A percentile compares a stretch with the other conserved stretches of the same genome.
These are phyloP conservation scores for Meteorus cinctellus DNA, from an alignment of 2,888 invertebrate species.

Conservation along the genomic window DNA sequence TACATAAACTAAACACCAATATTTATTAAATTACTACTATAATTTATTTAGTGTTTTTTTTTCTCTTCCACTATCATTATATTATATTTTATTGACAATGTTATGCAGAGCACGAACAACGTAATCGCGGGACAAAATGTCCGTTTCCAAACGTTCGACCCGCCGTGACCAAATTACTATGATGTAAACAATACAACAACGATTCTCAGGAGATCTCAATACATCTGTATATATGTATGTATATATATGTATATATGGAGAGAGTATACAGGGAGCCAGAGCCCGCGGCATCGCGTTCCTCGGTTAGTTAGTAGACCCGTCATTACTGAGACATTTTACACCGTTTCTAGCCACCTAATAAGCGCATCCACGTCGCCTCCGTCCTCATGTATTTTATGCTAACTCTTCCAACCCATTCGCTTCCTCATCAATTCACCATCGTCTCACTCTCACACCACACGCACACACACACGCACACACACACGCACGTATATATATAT, in stretches of 20 bases:
- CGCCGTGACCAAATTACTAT: constrained; percentile 71
- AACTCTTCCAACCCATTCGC: constrained; percentile 10
- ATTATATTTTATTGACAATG: neutral
- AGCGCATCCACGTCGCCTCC: constrained; percentile 56
- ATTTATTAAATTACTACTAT: neutral
- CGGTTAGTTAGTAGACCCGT: constrained; percentile 65
- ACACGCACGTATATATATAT: neutral
- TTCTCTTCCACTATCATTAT: neutral
- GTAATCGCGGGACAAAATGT: constrained; percentile 9
- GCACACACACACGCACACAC: no score
- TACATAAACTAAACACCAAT: neutral
- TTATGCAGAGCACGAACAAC: neutral
- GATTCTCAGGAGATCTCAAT: constrained; percentile 49
- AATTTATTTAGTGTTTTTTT: neutral
- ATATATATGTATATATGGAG: constrained; percentile 23
- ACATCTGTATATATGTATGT: constrained; percentile 44
- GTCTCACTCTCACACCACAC: constrained; percentile 1
- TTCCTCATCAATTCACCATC: constrained; percentile 1
- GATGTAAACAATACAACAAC: constrained; percentile 69
- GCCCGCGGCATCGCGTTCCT: constrained; percentile 46
- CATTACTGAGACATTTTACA: constrained; percentile 66
- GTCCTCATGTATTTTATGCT: constrained; percentile 35
- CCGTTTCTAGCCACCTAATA: constrained; percentile 66
- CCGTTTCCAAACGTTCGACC: constrained; percentile 42
- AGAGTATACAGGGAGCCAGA: constrained; percentile 31